Evolutionary conservation across 2,113 vertebrate species (phyloP), one percentile per base, ranked within the genome.

Genomic region (Kryptolebias marmoratus): DNA sequence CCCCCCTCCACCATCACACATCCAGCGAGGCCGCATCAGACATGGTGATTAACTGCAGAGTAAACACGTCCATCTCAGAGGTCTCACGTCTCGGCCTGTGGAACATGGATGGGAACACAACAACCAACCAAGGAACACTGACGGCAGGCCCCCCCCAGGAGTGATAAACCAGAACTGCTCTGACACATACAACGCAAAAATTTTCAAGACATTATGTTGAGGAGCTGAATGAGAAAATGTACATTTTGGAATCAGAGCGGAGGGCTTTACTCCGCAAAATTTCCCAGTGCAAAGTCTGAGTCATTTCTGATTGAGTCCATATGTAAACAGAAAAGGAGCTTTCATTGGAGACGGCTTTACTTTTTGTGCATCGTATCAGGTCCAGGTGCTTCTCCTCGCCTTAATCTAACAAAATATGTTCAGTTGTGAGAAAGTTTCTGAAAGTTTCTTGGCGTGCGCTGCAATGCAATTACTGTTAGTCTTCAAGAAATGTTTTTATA

Each of bases 21-120:
- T 89, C 82, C 77, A 89, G 79, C 82, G 66, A 80, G 78, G 75
- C 85, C 81, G 84, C 90, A 87, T 88, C 81, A 89, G 88, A 86
- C 88, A 77, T 81, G 85, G 81, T 86, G 86, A 90, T 89, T 87
- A 90, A 90, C 77, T 82, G 83, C 72, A 81, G 82, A 58, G 71
- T 85, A 91, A 89, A 91, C 87, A 86, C 55, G 74, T 85, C 79
- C 80, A 81, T 87, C 79, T 86, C 65, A 18, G 32, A 79, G 77
- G 77, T 75, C 71, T 87, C 79, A 68, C 73, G 69, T 88, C 79
- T 66, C 71, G 6, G 12, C 50, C 4, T 49, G 27, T 62, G 60
- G 39, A 85, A 68, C 73, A 63, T 48, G 11, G 73, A 84, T 87
- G 79, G 76, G 63, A 64, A 68, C 66, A 71, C 70, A 76, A 78